A percentile compares a stretch with the other conserved stretches of the same genome.
Conservation (phyloP, 2,888 invertebrate genomes). For the Macrosiphum euphorbiae region DNA sequence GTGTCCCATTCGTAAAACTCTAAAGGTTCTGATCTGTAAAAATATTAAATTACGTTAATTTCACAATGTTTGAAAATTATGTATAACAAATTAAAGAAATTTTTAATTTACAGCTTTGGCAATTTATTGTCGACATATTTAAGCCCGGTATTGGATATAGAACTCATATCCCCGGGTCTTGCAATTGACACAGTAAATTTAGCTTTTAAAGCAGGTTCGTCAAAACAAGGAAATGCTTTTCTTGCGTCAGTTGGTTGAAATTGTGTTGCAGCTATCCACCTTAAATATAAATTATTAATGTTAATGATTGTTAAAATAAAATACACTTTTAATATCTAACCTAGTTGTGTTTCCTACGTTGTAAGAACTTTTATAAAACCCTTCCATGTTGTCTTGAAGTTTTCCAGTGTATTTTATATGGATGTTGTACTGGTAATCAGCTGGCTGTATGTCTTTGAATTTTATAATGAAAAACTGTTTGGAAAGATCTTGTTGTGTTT, state of each 20-base stretch:
- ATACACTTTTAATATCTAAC: slow-evolving; percentile 68
- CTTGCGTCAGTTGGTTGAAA: slow-evolving; percentile 88
- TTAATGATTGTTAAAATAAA: neutral
- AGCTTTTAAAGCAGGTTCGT: slow-evolving; percentile 90
- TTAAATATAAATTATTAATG: slow-evolving; percentile 68
- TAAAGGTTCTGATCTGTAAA: slow-evolving; percentile 67
- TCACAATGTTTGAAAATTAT: neutral
- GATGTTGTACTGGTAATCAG: slow-evolving; percentile 73
- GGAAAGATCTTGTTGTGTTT: slow-evolving; percentile 72
- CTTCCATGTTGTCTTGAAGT: slow-evolving; percentile 77
- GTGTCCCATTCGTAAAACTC: slow-evolving; percentile 79
- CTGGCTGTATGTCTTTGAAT: slow-evolving; percentile 72
- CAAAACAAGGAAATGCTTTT: slow-evolving; percentile 91
- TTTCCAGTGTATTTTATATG: slow-evolving; percentile 76
- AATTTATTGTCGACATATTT: slow-evolving; percentile 20
- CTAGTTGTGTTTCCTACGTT: slow-evolving; percentile 73
- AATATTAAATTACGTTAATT: neutral
- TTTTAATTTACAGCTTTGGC: slow-evolving; percentile 37
- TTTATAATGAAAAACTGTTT: slow-evolving; percentile 77
- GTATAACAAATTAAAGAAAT: neutral
- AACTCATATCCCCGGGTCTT: slow-evolving; percentile 75
- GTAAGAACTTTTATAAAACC: slow-evolving; percentile 81
- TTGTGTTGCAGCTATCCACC: slow-evolving; percentile 84
- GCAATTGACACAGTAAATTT: slow-evolving; percentile 81
- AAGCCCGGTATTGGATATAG: slow-evolving; percentile 81